Evolutionary conservation across 2,113 vertebrate genomes (phyloP), one percentile per base, ranked within the genome.

Genomic region (Rynchops niger): DNA sequence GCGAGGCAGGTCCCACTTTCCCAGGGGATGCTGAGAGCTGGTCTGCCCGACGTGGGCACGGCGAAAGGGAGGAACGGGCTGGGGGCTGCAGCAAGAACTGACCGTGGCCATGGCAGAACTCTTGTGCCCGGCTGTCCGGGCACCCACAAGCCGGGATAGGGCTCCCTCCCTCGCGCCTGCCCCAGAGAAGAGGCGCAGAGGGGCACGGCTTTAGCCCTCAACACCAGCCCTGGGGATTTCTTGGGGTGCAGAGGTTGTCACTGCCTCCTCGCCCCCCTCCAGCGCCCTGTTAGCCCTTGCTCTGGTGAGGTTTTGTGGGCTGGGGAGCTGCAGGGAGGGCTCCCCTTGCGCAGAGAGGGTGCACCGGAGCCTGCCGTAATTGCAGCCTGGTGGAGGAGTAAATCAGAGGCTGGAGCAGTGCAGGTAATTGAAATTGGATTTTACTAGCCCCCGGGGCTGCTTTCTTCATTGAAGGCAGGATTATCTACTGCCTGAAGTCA

Each of bases 51-150:
- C 0, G 3, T 21, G 40, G 67, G 52, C 2, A 0, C 0, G 3
- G 62, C 25, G 55, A 26, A 10, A 55, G 40, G 55, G 55, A 55
- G 22, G 49, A 32, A 17, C 0, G 4, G 50, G 42, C 32, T 2
- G 30, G 61, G 27, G 9, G 61, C 36, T 16, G 7, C 73, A 49
- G 69, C 32, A 6, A 30, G 77, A 27, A 16, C 78, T 42, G 47
- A 8, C 36, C 0, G 2, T n/a, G 17, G 0, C 9, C 12, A 0
- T 9, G 29, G n/a, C 59, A 79, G 30, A 61, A 21, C 23, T 22
- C 29, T 8, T 8, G 40, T n/a, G 52, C 58, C 36, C 1, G 2
- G 6, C 5, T 1, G 2, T 1, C 42, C 1, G 7, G 36, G 58
- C 22, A 27, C 58, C n/a, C 26, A 17, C 26, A 29, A 38, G 32